Evolutionary conservation across 1,140 invertebrate genomes (phyloP).

Genomic region (Araneus ventricosus): DNA sequence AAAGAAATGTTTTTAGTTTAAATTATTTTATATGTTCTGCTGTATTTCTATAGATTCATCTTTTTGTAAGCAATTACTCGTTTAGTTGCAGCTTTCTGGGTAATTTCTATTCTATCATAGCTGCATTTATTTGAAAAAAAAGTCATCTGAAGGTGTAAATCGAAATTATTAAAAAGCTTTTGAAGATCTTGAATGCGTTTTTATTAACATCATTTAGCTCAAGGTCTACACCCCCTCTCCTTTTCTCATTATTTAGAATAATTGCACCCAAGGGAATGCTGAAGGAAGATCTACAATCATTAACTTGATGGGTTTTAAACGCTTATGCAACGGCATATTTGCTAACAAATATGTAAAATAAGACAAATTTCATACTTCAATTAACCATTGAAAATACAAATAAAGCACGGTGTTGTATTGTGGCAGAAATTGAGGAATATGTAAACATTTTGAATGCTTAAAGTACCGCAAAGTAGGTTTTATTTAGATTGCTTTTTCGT

Average conservation of each 20-base stretch:
- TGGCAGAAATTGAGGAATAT: no score
- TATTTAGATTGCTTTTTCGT: no score
- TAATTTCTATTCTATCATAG: no score
- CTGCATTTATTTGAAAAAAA: no score
- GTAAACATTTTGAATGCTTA: no score
- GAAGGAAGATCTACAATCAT: not conserved
- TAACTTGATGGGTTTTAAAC: not conserved
- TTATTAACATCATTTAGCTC: not conserved
- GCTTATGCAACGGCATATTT: not conserved
- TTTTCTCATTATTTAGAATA: not conserved
- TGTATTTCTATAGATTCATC: no score
- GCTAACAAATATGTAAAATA: not conserved
- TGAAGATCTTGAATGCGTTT: not conserved
- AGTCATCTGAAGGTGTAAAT: no score
- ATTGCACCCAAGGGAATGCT: not conserved
- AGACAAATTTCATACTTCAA: not conserved
- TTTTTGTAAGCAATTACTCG: no score
- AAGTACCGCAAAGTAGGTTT: no score
- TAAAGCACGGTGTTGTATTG: not conserved
- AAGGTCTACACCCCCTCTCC: not conserved
- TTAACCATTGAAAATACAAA: not conserved
- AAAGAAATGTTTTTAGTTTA: no score
- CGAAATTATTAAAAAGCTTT: conserved; percentile 8
- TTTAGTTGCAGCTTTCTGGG: no score
- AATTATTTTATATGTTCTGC: no score